A percentile compares a stretch with the other conserved stretches of the same genome.
Evolutionary conservation across 64 coral and sea anemone species (phyloP).

Genomic region (Platygyra sinensis): DNA sequence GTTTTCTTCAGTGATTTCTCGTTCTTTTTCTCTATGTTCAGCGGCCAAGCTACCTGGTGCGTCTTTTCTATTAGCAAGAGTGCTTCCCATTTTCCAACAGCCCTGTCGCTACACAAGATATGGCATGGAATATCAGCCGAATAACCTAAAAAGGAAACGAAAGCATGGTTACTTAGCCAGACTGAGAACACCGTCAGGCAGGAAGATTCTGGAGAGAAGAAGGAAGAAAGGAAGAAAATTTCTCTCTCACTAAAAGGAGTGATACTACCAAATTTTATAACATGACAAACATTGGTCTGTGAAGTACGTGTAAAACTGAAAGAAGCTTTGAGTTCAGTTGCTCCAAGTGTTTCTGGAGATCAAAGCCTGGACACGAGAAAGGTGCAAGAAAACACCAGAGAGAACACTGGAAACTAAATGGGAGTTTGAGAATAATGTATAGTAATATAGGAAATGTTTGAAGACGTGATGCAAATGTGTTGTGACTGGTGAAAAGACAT

Average conservation of each 20-base stretch:
- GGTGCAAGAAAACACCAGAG: too few species aligned
- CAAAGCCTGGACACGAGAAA: too few species aligned
- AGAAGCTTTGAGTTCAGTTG: neutral
- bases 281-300: neutral
- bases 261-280: neutral
- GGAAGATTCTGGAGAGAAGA: constrained; percentile 84
- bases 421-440: too few species aligned
- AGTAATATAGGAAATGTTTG: too few species aligned
- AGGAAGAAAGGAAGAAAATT: constrained; percentile 92
- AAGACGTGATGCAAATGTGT: too few species aligned
- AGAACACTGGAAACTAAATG: too few species aligned
- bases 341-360: too few species aligned
- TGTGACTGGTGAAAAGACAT: neutral
- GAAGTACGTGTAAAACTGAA: neutral
- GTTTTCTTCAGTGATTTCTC: neutral
- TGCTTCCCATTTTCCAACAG: constrained; percentile 40
- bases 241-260: constrained; percentile 74
- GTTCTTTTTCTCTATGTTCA: neutral
- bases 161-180: constrained; percentile 96
- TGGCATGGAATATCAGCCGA: constrained; percentile 98
- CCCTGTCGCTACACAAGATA: constrained; percentile 78
- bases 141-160: constrained; percentile 94
- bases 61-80: constrained; percentile 10
- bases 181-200: constrained; percentile 78
- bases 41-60: neutral